Base-by-base conservation (phyloP, 2,113 vertebrate genomes). In the Hippocampus barbouri region DNA sequence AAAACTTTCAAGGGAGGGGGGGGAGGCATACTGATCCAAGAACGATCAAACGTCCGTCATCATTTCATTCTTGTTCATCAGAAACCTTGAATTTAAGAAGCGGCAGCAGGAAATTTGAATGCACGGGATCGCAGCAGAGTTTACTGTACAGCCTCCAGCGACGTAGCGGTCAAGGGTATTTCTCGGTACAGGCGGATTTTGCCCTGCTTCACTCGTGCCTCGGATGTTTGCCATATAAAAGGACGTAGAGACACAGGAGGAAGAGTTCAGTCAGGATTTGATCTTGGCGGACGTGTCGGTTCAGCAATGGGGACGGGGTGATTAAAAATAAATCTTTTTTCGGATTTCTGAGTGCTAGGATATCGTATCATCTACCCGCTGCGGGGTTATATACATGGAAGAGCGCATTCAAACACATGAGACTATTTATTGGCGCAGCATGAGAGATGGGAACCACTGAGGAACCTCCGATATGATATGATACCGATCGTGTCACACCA, bases 91-190 rank as follows among this genome's bases (percentile, higher is more conserved):
- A 34, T 34, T 34, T 8, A 12, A 11, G 23, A 12, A 27, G 23
- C 56, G 40, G 63, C 63, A 65, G 18, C 63, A 40, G 5, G 9
- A 60, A 60, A 15, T 34, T 18, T 18, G 3, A 5, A 18, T 34
- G 59, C 16, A 51, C 5, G 18, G 16, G 16, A 5, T 16, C 27
- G 34, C 14, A 7, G 18, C 6, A 8, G 59, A 34, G 27, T 34
- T 61, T 61, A 61, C 5, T 30, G n/a, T 65, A 34, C 66, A 45
- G 85, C 82, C 71, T 77, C 9, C 15, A 70, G 75, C 79, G 86
- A 82, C 71, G 81, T 80, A 77, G 84, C 69, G 63, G 76, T 71
- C 72, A 85, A 84, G 82, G 77, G 72, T 82, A 78, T 71, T 76
- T 73, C 68, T 76, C 80, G 77, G 80, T 53, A 27, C 30, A 51